Conservation (phyloP, 2,113 vertebrate genomes). For the Macrotus californicus region DNA sequence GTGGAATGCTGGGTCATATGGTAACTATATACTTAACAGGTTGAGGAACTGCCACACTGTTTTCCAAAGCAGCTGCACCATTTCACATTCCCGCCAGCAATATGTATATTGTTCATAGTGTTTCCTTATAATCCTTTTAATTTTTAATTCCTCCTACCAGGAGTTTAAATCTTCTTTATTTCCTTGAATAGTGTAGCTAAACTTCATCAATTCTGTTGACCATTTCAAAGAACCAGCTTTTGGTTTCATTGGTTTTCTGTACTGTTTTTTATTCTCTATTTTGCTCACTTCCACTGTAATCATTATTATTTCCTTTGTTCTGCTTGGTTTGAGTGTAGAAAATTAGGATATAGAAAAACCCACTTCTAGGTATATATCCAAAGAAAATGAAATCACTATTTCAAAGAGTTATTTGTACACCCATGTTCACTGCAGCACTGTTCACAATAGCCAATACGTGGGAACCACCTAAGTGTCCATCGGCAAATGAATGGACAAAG, state of each 20-base stretch:
- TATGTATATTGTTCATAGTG: background rate
- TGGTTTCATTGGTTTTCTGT: background rate
- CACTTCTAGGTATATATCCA: background rate
- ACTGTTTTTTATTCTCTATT: background rate
- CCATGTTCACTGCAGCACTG: background rate
- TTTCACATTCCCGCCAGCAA: background rate
- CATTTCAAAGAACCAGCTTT: background rate
- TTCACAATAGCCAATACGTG: background rate
- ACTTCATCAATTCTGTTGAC: background rate
- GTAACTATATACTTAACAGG: background rate
- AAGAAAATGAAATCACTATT: background rate
- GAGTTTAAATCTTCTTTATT: slow-evolving; percentile 21
- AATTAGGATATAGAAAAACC: background rate
- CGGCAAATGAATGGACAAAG: background rate
- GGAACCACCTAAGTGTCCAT: background rate
- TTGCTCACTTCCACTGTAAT: background rate
- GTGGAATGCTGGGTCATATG: background rate
- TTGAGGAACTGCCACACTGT: background rate
- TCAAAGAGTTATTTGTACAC: background rate
- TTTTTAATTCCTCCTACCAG: background rate
- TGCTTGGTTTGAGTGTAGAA: slow-evolving; percentile 26
- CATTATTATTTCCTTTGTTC: slow-evolving; percentile 6
- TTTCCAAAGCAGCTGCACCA: background rate
- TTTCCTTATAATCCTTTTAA: background rate
- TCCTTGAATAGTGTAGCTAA: background rate